Base-by-base conservation (phyloP, 2,888 invertebrate genomes). In the Coleophora deauratella region DNA sequence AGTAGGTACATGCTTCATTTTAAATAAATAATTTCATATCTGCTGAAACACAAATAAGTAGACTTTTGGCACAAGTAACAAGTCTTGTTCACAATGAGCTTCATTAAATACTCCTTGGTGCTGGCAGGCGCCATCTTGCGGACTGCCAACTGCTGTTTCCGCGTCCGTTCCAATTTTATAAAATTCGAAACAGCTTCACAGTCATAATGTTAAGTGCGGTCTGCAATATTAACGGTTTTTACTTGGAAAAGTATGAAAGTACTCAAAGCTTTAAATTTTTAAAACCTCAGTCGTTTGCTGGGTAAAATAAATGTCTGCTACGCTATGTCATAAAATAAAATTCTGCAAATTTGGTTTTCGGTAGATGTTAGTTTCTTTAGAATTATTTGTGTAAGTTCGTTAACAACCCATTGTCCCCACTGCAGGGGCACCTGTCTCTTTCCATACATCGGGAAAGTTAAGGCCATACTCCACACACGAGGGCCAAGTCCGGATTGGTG, bases 101-200 rank as follows among this genome's bases (percentile, higher is more conserved):
- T 59, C 57, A 61, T 58, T 62, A 51, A 48, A 48, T 42, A 48
- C 41, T 42, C 45, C 38, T 45, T 39, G 39, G 39, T 35, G 46
- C 41, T 59, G 56, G 55, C 55, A 55, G 47, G 49, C 46, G 58
- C 57, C 57, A 62, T 63, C 45, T 63, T 58, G 56, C 36, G 46
- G 41, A 33, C 48, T 55, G 57, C 60, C 59, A 61, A 58, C 60
- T 51, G 56, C 50, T 52, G 50, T 69, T 56, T 61, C 55, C 59
- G 49, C 35, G 55, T 65, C 62, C 68, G 66, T 64, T 70, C 66
- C 57, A 63, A 63, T 59, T 71, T 69, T 54, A n/a, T n/a, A 55
- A 64, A 59, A 53, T 51, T 38, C 35, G 21, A 21, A 35, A 33
- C 15, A 9, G 8, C 34, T 34, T 34, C 10, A 34, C 13, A 34